Evolutionary conservation across 2,888 invertebrate species (phyloP).

Genomic region (Pilophorus perplexus): DNA sequence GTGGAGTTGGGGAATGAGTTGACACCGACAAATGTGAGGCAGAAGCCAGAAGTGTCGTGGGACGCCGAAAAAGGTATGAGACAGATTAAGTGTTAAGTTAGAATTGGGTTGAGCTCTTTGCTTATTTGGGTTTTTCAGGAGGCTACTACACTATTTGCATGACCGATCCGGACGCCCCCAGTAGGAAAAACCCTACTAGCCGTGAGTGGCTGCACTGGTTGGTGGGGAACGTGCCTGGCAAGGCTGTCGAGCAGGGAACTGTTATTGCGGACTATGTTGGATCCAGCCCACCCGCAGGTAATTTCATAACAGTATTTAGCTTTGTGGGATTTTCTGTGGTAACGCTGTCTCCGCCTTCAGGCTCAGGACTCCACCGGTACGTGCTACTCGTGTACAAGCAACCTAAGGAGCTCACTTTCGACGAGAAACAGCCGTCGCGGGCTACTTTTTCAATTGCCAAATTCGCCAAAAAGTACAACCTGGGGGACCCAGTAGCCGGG

Average conservation of each 20-base stretch:
- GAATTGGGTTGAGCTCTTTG: too few species aligned
- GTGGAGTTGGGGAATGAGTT: slow-evolving; percentile 67
- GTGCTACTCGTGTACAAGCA: slow-evolving; percentile 9
- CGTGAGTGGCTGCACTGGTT: slow-evolving; percentile 92
- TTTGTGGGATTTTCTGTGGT: too few species aligned
- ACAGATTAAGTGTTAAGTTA: too few species aligned
- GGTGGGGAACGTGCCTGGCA: slow-evolving; percentile 79
- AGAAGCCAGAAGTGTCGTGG: slow-evolving; percentile 68
- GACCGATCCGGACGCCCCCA: slow-evolving; percentile 93
- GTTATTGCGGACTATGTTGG: slow-evolving; percentile 75
- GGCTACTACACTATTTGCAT: slow-evolving; percentile 74
- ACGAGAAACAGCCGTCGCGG: neutral
- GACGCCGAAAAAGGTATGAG: slow-evolving; percentile 54
- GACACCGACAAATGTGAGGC: slow-evolving; percentile 74
- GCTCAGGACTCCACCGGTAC: slow-evolving; percentile 13
- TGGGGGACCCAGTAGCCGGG: slow-evolving; percentile 81
- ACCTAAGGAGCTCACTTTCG: slow-evolving; percentile 6
- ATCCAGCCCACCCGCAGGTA: slow-evolving; percentile 75
- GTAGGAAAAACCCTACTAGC: slow-evolving; percentile 69
- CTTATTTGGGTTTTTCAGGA: too few species aligned
- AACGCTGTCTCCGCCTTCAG: too few species aligned
- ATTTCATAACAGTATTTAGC: too few species aligned
- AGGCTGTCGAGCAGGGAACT: slow-evolving; percentile 67
- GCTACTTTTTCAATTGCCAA: slow-evolving; percentile 14
- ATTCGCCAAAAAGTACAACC: slow-evolving; percentile 73